Percentiles rank a stretch among this genome's conserved stretches.
phyloP scores from a whole-genome alignment of 2,113 vertebrate genomes.

The Tachysurus fulvidraco region DNA sequence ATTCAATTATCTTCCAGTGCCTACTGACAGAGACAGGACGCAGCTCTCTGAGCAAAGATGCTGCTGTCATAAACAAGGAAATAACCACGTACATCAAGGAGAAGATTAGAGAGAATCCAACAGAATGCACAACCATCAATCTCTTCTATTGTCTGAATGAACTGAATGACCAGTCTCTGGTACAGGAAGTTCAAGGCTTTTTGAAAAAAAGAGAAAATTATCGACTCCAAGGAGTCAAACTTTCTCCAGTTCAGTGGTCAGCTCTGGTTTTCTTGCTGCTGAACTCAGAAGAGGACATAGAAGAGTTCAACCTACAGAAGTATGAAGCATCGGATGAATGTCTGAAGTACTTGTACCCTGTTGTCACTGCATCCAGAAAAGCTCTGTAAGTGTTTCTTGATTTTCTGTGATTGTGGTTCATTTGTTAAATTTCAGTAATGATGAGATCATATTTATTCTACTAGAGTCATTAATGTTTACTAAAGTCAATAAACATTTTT shows the following conservation, averaged over 20 bases:
- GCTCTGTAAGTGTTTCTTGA: neutral
- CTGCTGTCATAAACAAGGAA: neutral
- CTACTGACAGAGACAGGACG: neutral
- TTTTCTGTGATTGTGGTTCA: too few relatives aligned
- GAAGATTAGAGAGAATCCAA: neutral
- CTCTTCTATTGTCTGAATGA: slow-evolving; percentile 3
- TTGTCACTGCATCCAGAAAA: neutral
- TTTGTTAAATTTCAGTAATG: too few relatives aligned
- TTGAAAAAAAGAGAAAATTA: neutral
- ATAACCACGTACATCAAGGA: neutral
- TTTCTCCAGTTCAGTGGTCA: slow-evolving; percentile 20
- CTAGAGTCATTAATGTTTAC: too few relatives aligned
- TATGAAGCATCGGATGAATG: neutral
- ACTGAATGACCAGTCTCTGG: neutral
- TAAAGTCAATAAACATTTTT: neutral
- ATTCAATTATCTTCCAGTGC: neutral
- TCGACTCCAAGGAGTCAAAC: neutral
- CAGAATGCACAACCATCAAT: neutral
- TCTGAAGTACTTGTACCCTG: neutral
- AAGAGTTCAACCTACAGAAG: slow-evolving; percentile 4
- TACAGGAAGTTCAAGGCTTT: slow-evolving; percentile 5
- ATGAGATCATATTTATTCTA: too few relatives aligned
- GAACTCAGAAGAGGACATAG: slow-evolving; percentile 7
- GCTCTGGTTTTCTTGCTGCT: neutral
- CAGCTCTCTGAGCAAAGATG: neutral